Conservation (phyloP, 2,113 vertebrate genomes). For the Gallinago media region DNA sequence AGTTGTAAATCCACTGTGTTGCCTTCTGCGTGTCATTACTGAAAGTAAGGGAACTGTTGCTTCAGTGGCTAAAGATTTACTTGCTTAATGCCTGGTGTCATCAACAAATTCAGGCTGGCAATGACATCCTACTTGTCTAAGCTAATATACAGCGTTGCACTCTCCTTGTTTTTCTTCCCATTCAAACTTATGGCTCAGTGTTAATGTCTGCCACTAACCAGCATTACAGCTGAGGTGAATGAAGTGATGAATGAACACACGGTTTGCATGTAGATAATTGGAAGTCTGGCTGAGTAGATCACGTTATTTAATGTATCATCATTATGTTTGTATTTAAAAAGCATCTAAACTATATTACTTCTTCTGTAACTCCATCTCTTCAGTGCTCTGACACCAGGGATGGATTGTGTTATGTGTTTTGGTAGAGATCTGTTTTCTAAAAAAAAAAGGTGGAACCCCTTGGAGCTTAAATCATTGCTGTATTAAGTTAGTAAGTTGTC, state of each 20-base stretch:
- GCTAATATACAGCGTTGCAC: background rate
- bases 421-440: background rate
- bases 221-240: background rate
- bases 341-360: background rate
- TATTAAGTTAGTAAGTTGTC: background rate
- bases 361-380: background rate
- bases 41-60: background rate
- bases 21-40: background rate
- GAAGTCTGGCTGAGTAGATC: background rate
- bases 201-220: background rate
- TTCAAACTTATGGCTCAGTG: background rate
- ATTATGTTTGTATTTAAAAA: constrained; percentile 1
- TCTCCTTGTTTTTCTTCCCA: background rate
- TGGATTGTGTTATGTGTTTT: background rate
- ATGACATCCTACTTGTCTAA: constrained; percentile 23
- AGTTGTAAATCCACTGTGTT: background rate
- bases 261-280: background rate
- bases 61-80: constrained; percentile 22
- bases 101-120: constrained; percentile 41
- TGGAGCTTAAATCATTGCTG: background rate
- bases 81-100: constrained; percentile 21
- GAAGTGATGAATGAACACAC: background rate
- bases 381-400: background rate
- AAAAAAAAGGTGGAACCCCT: background rate
- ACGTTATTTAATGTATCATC: background rate